These are phyloP conservation scores for Tetramorium parvispinum DNA, from an alignment of 1,140 invertebrate genomes.

Conservation along the genomic window DNA sequence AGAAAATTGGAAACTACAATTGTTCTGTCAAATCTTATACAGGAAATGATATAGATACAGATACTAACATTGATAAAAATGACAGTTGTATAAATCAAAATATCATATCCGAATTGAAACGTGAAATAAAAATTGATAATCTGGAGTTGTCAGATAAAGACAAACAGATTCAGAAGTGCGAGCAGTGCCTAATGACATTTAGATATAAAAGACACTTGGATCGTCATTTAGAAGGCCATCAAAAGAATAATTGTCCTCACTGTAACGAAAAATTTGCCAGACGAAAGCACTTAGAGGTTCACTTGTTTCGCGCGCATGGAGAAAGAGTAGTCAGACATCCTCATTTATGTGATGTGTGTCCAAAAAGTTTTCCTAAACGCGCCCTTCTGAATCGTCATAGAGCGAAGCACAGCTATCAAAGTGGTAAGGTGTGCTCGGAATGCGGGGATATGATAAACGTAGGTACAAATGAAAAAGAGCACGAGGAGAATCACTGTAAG, in stretches of 20 bases:
- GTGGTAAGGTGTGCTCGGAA: constrained; percentile 79
- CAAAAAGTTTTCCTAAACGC: constrained; percentile 80
- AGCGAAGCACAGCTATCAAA: constrained; percentile 78
- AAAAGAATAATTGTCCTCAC: constrained; percentile 81
- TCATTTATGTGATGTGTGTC: constrained; percentile 75
- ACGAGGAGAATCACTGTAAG: constrained; percentile 75
- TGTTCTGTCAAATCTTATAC: background rate
- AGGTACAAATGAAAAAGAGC: constrained; percentile 71
- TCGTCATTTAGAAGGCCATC: constrained; percentile 82
- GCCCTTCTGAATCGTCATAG: constrained; percentile 79
- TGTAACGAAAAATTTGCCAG: constrained; percentile 82
- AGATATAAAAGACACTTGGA: constrained; percentile 80
- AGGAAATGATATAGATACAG: background rate
- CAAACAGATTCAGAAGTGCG: constrained; percentile 71
- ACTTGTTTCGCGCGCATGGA: constrained; percentile 79
- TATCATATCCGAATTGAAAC: constrained; percentile 15
- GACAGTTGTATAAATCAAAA: constrained; percentile 29
- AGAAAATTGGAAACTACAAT: background rate
- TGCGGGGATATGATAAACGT: constrained; percentile 78
- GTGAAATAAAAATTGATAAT: constrained; percentile 69
- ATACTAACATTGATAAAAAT: background rate
- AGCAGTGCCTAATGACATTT: constrained; percentile 80
- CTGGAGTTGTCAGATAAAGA: constrained; percentile 23
- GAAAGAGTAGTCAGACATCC: constrained; percentile 77
- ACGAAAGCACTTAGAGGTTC: constrained; percentile 80